These are phyloP conservation scores for Drosophila sordidula DNA, from an alignment of 2,888 invertebrate species.

Conservation along the genomic window DNA sequence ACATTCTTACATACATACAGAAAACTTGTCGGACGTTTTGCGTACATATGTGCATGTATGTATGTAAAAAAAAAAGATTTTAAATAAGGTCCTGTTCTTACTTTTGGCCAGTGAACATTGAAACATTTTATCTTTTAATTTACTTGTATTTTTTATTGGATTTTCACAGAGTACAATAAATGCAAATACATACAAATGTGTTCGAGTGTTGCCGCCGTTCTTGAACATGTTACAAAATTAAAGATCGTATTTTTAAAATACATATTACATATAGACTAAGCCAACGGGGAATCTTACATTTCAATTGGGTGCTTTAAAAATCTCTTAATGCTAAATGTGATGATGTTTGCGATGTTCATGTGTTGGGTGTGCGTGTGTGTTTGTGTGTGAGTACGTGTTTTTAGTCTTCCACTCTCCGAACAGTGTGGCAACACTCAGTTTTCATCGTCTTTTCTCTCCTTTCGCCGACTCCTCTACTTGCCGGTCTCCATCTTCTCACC, in stretches of 20 bases:
- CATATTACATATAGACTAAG: conserved; percentile 16
- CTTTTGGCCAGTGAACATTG: not conserved
- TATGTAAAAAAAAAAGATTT: too few species aligned
- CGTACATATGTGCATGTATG: not conserved
- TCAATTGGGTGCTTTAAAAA: conserved; percentile 19
- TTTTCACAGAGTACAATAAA: conserved; percentile 29
- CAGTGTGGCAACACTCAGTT: conserved; percentile 26
- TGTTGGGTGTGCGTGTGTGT: conserved; percentile 6
- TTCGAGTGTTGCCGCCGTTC: conserved; percentile 20
- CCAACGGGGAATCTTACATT: conserved; percentile 13
- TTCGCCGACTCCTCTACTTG: conserved; percentile 28
- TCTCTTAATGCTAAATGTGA: conserved; percentile 35
- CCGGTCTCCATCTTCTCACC: conserved; percentile 52
- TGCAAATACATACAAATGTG: conserved; percentile 17
- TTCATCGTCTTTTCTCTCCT: conserved; percentile 4
- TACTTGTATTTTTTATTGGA: conserved; percentile 22
- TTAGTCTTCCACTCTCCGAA: conserved; percentile 50
- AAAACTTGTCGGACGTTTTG: too few species aligned
- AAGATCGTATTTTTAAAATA: conserved; percentile 22
- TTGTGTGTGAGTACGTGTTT: conserved; percentile 9
- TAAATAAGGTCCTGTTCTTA: too few species aligned
- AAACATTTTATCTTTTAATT: conserved; percentile 4
- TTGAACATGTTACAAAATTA: conserved; percentile 17
- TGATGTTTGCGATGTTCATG: conserved; percentile 29
- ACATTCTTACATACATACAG: too few species aligned